These are phyloP conservation scores for Cherax quadricarinatus DNA, from an alignment of 1,140 invertebrate genomes.

Conservation along the genomic window DNA sequence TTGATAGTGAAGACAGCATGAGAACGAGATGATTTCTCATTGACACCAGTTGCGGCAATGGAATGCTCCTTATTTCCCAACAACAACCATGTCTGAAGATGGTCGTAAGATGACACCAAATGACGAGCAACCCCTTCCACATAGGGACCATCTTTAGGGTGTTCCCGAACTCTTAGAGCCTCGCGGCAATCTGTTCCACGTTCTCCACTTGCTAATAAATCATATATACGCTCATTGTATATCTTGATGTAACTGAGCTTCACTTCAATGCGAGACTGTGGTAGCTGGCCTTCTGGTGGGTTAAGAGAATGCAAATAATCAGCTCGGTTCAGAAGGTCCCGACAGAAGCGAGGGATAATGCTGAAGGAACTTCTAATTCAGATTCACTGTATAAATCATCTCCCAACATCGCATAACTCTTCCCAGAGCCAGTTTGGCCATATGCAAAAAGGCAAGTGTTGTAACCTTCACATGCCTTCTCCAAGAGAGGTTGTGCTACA, in stretches of 20 bases:
- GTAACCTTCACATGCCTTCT: conserved; percentile 82
- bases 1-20: conserved; percentile 86
- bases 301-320: conserved; percentile 38
- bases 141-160: conserved; percentile 85
- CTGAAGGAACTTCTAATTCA: conserved; percentile 46
- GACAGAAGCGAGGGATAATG: conserved; percentile 91
- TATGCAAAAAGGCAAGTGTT: conserved; percentile 82
- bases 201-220: conserved; percentile 80
- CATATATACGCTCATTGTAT: conserved; percentile 92
- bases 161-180: conserved; percentile 85
- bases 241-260: conserved; percentile 92
- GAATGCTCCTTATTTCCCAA: conserved; percentile 89
- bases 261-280: conserved; percentile 76
- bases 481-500: conserved; percentile 80
- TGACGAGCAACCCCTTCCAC: conserved; percentile 85
- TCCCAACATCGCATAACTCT: conserved; percentile 85
- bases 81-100: conserved; percentile 84
- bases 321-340: conserved; percentile 85
- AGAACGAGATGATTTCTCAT: conserved; percentile 87
- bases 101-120: conserved; percentile 82
- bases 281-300: conserved; percentile 39
- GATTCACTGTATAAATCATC: conserved; percentile 76
- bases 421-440: conserved; percentile 81
- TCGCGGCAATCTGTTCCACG: conserved; percentile 77
- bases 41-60: conserved; percentile 86